A percentile compares a stretch with the other conserved stretches of the same genome.
Evolutionary conservation across 1,140 invertebrate species (phyloP).

Genomic region (Eriocheir sinensis): DNA sequence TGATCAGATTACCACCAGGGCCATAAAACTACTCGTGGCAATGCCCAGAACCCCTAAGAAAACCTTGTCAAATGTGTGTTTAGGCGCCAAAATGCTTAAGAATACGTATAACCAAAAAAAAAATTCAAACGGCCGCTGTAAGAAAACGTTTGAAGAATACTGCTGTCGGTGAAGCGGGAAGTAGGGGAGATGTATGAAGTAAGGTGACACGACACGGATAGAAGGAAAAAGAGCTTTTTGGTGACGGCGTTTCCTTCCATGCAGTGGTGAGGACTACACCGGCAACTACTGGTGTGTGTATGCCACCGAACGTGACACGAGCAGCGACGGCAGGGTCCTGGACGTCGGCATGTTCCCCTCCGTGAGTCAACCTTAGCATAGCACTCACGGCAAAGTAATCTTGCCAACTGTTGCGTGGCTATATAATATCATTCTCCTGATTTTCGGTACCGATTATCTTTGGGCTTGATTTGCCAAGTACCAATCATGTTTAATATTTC

Average conservation of each 20-base stretch:
- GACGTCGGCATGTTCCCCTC: constrained; percentile 49
- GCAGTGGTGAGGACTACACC: background rate
- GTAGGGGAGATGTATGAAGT: too few relatives aligned
- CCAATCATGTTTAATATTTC: background rate
- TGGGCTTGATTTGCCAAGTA: background rate
- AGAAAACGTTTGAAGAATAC: too few relatives aligned
- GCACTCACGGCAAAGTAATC: background rate
- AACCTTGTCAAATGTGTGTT: too few relatives aligned
- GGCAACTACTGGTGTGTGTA: constrained; percentile 39
- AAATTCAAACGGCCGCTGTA: too few relatives aligned
- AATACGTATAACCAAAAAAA: too few relatives aligned
- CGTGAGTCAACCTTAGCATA: constrained; percentile 16
- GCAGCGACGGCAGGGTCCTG: background rate
- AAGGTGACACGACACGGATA: too few relatives aligned
- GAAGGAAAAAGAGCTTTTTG: background rate
- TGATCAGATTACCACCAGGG: too few relatives aligned
- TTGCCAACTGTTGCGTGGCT: too few relatives aligned
- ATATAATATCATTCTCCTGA: background rate
- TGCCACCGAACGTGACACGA: background rate
- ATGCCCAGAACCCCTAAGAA: too few relatives aligned
- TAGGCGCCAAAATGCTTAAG: too few relatives aligned
- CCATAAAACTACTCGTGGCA: too few relatives aligned
- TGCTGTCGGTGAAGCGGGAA: too few relatives aligned
- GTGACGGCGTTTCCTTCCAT: background rate
- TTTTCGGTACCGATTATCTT: background rate